These are phyloP conservation scores for Indicator maculatus DNA, from an alignment of 2,113 vertebrate genomes.

Conservation along the genomic window DNA sequence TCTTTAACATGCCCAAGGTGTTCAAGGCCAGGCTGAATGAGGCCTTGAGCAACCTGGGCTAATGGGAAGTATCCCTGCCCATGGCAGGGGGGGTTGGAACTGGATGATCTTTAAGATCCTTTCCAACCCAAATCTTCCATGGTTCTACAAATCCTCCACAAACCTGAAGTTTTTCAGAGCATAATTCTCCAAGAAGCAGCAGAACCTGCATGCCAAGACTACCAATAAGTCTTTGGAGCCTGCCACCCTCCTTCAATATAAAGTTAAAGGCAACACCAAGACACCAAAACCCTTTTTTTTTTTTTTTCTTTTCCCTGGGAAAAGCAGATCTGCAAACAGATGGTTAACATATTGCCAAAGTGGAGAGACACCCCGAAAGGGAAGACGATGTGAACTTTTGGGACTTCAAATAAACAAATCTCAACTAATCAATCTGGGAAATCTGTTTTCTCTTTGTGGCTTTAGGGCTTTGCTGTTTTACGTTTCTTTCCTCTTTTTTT, in stretches of 20 bases:
- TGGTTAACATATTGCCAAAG: slow-evolving; percentile 31
- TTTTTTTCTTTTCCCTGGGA: background rate
- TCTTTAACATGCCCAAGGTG: background rate
- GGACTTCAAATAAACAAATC: slow-evolving; percentile 62
- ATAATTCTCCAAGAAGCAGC: background rate
- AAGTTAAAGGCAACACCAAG: background rate
- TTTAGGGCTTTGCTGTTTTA: slow-evolving; percentile 49
- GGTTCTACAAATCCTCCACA: background rate
- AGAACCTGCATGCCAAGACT: background rate
- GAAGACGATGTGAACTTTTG: background rate
- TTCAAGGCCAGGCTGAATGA: too few species aligned
- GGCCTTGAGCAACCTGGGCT: too few species aligned
- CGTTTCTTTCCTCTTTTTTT: slow-evolving; percentile 13
- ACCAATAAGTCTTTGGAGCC: background rate
- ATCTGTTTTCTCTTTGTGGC: slow-evolving; percentile 61
- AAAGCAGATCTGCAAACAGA: background rate
- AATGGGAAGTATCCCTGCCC: too few species aligned
- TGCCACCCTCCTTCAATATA: background rate
- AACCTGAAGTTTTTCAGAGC: background rate
- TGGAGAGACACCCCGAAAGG: slow-evolving; percentile 13
- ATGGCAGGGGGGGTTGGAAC: too few species aligned
- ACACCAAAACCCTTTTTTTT: background rate
- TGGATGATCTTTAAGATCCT: too few species aligned
- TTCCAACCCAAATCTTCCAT: too few species aligned
- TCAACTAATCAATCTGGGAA: slow-evolving; percentile 40